Conservation (phyloP, 2,113 vertebrate species). For the Jaculus jaculus region DNA sequence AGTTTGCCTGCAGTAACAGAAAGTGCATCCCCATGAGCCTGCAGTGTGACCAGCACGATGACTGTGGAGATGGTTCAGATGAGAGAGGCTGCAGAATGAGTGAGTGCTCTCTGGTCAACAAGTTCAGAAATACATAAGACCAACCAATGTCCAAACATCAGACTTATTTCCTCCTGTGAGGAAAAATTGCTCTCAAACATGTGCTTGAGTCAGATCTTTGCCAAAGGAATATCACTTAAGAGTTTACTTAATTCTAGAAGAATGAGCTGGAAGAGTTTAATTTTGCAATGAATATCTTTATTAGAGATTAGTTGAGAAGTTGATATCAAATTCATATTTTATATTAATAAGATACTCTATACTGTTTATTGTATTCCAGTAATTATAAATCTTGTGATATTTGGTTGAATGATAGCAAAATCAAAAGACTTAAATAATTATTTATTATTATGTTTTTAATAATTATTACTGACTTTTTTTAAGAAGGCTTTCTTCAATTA, state of each 20-base stretch:
- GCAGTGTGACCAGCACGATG: conserved; percentile 94
- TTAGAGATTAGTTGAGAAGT: neutral
- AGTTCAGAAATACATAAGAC: neutral
- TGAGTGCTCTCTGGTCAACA: conserved; percentile 82
- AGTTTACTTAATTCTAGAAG: neutral
- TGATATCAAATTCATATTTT: neutral
- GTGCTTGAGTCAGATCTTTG: neutral
- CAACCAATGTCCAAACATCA: neutral
- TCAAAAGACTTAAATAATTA: neutral
- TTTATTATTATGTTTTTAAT: neutral
- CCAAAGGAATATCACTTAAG: neutral
- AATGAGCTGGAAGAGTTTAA: neutral
- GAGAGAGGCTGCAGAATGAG: conserved; percentile 94
- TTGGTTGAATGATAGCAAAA: neutral
- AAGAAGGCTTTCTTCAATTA: neutral
- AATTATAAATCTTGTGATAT: neutral
- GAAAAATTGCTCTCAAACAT: neutral
- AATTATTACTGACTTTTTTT: neutral
- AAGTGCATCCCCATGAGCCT: conserved; percentile 92
- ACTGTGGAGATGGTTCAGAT: conserved; percentile 97
- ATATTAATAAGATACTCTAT: neutral
- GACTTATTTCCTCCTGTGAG: neutral
- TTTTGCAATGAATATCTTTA: neutral
- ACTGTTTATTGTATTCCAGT: conserved; percentile 10
- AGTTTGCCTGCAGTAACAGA: conserved; percentile 93